Percentiles rank a stretch among this genome's conserved stretches.
Conservation (phyloP, 2,888 invertebrate species). For the Entomobrya multifasciata region DNA sequence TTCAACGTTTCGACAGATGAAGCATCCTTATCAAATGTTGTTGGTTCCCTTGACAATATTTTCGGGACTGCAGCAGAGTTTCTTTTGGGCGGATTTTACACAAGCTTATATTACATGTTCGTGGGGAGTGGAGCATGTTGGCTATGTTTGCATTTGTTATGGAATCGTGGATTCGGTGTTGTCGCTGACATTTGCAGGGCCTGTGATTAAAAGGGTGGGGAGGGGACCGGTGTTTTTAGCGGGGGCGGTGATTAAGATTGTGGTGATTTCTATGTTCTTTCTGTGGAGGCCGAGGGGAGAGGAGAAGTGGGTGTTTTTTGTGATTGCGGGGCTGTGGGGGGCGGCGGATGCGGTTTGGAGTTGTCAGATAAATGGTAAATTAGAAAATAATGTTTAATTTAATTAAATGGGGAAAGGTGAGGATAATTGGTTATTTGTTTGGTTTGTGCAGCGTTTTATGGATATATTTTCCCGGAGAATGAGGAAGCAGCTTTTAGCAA, state of each 20-base stretch:
- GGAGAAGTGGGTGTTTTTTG: conserved; percentile 90
- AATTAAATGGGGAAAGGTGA: no score
- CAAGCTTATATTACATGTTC: conserved; percentile 72
- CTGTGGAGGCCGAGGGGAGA: conserved; percentile 93
- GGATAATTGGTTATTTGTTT: no score
- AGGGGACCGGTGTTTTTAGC: conserved; percentile 90
- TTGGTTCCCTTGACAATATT: no score
- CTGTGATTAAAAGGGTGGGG: conserved; percentile 95
- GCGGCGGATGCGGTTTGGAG: conserved; percentile 98
- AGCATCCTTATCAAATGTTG: no score
- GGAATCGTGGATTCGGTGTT: conserved; percentile 96
- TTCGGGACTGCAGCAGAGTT: no score
- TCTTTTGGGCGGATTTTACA: conserved; percentile 84
- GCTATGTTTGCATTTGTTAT: conserved; percentile 98
- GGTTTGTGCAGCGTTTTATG: conserved; percentile 90
- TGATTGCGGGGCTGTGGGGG: conserved; percentile 95
- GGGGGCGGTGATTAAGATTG: conserved; percentile 89
- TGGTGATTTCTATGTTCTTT: conserved; percentile 89
- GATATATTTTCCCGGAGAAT: conserved; percentile 92
- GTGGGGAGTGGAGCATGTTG: conserved; percentile 92
- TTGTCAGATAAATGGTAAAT: conserved; percentile 96
- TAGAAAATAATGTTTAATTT: no score
- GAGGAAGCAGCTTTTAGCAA: conserved; percentile 96
- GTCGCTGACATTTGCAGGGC: conserved; percentile 94
- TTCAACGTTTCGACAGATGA: no score